phyloP scores from a whole-genome alignment of 2,797 vertebrate species.

The Sphenodon punctatus region DNA sequence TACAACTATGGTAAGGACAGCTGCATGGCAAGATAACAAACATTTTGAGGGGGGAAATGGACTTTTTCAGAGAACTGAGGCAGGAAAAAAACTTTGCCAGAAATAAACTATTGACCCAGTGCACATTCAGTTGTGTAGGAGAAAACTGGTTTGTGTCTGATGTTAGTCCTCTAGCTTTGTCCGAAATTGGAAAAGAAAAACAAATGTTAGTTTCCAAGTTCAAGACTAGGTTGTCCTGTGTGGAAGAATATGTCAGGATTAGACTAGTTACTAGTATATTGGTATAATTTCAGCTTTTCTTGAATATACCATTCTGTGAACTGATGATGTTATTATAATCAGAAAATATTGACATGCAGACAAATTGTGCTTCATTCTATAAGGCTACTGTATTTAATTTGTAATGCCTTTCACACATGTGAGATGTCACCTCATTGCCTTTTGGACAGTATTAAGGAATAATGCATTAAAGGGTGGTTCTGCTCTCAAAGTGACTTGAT shows the following conservation, averaged over 20 bases:
- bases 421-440: not conserved
- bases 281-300: not conserved
- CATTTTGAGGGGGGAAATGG: not conserved
- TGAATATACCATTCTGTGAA: not conserved
- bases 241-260: not conserved
- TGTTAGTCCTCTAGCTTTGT: not conserved
- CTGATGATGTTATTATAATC: not conserved
- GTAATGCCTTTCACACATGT: not conserved
- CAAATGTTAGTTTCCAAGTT: not conserved
- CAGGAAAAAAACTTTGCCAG: not conserved
- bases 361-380: not conserved
- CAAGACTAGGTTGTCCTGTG: too few relatives aligned
- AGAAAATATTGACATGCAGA: not conserved
- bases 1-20: conserved; percentile 93
- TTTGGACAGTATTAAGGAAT: not conserved
- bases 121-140: not conserved
- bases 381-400: not conserved
- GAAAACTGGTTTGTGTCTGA: not conserved
- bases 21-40: not conserved
- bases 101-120: not conserved
- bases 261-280: not conserved
- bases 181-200: not conserved
- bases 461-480: not conserved
- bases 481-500: not conserved
- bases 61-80: accelerated